Evolutionary conservation across 2,797 vertebrate genomes (phyloP).

Genomic region (Rhodeus uyekii): DNA sequence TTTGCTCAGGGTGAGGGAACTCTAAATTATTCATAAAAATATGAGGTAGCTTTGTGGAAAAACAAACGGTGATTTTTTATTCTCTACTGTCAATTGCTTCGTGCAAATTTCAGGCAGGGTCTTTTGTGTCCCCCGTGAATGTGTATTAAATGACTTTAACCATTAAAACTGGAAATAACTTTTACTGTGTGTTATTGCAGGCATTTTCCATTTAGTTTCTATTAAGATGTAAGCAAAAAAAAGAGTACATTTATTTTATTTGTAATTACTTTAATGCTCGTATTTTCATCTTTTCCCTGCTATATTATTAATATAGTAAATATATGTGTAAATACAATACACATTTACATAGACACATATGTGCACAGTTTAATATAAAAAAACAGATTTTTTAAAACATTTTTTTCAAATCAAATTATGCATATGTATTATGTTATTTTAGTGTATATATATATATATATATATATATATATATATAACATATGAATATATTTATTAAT

Average conservation of each 20-base stretch:
- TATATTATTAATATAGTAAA: not conserved
- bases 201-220: too few species aligned
- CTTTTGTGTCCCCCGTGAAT: not conserved
- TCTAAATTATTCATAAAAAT: constrained; percentile 76
- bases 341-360: too few species aligned
- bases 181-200: not conserved
- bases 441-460: not conserved
- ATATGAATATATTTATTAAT: not conserved
- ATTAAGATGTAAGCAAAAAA: not conserved
- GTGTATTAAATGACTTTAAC: not conserved
- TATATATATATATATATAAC: not conserved
- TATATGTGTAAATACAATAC: too few species aligned
- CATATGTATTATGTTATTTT: not conserved
- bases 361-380: too few species aligned
- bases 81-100: constrained; percentile 10
- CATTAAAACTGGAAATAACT: not conserved
- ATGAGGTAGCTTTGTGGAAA: constrained; percentile 61
- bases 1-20: constrained; percentile 64
- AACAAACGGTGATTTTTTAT: constrained; percentile 58
- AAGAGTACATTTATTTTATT: not conserved
- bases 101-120: not conserved
- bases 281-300: not conserved
- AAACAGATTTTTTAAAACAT: too few species aligned
- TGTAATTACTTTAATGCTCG: too few species aligned
- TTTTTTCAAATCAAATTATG: not conserved